Conservation (phyloP, 2,888 invertebrate species). For the Chalcosyrphus nemorum region DNA sequence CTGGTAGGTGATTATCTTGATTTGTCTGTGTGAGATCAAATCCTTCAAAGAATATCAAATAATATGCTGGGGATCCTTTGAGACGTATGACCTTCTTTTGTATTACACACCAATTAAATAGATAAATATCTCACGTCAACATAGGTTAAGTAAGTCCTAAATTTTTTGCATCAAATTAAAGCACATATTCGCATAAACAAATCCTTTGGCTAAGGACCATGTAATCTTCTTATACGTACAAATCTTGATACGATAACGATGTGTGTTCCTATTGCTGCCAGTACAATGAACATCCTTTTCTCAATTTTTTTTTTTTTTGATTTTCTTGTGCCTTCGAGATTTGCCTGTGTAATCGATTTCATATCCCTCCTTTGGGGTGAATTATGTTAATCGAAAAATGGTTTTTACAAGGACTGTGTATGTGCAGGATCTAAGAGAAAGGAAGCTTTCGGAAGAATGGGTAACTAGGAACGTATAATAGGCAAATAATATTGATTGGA, state of each 20-base stretch:
- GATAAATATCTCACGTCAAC: too few species aligned
- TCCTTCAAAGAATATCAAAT: not conserved
- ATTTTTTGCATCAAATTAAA: too few species aligned
- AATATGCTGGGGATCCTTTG: too few species aligned
- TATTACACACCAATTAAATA: too few species aligned
- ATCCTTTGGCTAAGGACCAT: conserved; percentile 28
- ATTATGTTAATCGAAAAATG: conserved; percentile 33
- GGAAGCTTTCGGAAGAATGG: not conserved
- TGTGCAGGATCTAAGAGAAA: conserved; percentile 11
- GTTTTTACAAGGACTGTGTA: not conserved
- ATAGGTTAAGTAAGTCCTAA: too few species aligned
- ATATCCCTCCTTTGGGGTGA: conserved; percentile 26
- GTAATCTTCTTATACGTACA: conserved; percentile 28
- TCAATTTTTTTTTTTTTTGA: too few species aligned
- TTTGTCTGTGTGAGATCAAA: too few species aligned
- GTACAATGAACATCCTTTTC: not conserved
- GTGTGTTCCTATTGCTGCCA: not conserved
- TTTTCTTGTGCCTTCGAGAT: not conserved
- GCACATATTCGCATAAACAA: conserved; percentile 9
- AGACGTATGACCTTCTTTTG: too few species aligned
- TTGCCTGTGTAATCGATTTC: conserved; percentile 36
- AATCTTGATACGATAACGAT: conserved; percentile 1
- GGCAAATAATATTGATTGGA: conserved; percentile 26
- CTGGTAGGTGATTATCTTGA: conserved; percentile 1
- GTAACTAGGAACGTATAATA: not conserved